These are phyloP conservation scores for Hybognathus amarus DNA, from an alignment of 2,797 vertebrate species.

Conservation along the genomic window DNA sequence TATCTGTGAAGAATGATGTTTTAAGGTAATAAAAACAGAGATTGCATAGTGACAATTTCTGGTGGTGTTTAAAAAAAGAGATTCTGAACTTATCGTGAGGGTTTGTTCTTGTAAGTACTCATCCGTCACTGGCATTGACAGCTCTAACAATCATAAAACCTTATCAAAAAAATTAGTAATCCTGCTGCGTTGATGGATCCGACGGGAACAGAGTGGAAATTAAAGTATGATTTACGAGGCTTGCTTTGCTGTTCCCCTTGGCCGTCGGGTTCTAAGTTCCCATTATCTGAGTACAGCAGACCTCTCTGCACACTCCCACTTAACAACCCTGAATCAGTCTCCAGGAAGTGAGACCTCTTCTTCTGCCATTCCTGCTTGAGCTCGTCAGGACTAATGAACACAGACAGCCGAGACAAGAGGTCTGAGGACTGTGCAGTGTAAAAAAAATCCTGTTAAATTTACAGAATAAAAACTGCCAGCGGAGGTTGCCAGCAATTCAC, in stretches of 20 bases:
- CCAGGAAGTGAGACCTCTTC: constrained; percentile 40
- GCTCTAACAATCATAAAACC: constrained; percentile 45
- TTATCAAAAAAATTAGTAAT: constrained; percentile 59
- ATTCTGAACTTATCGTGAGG: constrained; percentile 32
- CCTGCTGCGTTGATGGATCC: constrained; percentile 42
- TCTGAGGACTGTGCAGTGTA: constrained; percentile 15
- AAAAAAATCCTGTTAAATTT: constrained; percentile 37
- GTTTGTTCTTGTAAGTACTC: not conserved
- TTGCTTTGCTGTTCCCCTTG: constrained; percentile 40
- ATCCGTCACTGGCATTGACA: constrained; percentile 13
- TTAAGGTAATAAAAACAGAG: not conserved
- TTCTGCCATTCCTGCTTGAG: constrained; percentile 41
- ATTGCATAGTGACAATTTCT: constrained; percentile 26
- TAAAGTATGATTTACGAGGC: constrained; percentile 59
- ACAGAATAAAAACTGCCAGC: not conserved
- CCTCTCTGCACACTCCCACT: constrained; percentile 36
- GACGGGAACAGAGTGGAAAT: constrained; percentile 55
- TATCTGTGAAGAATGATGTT: not conserved
- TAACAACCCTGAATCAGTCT: constrained; percentile 50
- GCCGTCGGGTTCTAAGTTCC: constrained; percentile 42
- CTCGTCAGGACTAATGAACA: constrained; percentile 49
- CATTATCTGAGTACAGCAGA: constrained; percentile 49
- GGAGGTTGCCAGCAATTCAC: constrained; percentile 5
- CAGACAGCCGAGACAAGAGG: constrained; percentile 45
- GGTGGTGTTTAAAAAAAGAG: constrained; percentile 38